Base-by-base conservation (phyloP, 2,888 invertebrate genomes). In the Elegia similella region DNA sequence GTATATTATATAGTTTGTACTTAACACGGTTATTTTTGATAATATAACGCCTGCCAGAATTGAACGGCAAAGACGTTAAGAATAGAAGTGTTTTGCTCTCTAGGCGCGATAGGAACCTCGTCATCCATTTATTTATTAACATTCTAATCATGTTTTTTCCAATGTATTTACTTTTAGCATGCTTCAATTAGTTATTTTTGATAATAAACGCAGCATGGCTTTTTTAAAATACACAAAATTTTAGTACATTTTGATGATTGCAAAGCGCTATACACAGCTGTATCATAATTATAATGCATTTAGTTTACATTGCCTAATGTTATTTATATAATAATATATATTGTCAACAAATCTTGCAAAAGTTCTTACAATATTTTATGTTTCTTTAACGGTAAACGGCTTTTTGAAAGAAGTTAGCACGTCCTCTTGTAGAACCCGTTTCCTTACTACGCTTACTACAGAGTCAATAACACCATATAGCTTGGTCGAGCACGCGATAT, bases 371-470 rank as follows among this genome's bases (percentile, higher is more conserved):
- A 76, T 82, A 76, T 83, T 81, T 79, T 73, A 77, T 71, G 60
- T 60, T 65, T 68, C 63, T 73, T 70, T 86, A 89, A 88, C 89
- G 80, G 88, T 86, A 81, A 76, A 82, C 67, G 66, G 71, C 72
- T 82, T 82, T 82, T 80, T 75, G 75, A 79, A 73, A 67, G 65
- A 73, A 83, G 80, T 84, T 80, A 78, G 76, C 80, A 79, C 76
- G 84, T 80, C 81, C 80, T 80, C 76, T 81, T 80, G 82, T 68
- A 64, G 79, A 88, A 88, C 89, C 75, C 67, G 89, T 89, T 88
- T 79, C 62, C 66, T 70, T 89, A 89, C 90, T 89, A 89, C 86
- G 81, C 73, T 80, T 88, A 89, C 89, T 89, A 89, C 78, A 73
- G 73, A 74, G 75, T 74, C 73, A 77, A 80, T 73, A 76, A 57